These are phyloP conservation scores for Dysdera silvatica DNA, from an alignment of 1,140 invertebrate genomes.

Conservation along the genomic window DNA sequence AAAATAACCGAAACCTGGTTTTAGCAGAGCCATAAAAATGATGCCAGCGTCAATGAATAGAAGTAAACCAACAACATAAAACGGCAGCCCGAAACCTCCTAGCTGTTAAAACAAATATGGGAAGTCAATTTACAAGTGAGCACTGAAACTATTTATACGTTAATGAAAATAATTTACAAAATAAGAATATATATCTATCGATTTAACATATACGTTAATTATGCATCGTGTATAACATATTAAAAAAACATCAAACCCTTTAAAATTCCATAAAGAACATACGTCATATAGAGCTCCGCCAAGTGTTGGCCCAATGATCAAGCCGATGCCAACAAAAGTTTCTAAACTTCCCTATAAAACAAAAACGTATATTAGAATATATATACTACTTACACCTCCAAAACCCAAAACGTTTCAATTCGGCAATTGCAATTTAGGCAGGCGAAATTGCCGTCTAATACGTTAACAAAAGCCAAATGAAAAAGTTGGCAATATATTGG, in stretches of 20 bases:
- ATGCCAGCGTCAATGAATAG: constrained; percentile 20
- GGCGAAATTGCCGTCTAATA: no score
- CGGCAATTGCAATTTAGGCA: no score
- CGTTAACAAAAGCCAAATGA: no score
- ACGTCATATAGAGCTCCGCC: constrained; percentile 36
- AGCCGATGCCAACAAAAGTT: constrained; percentile 33
- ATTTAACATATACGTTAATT: neutral
- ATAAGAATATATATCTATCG: constrained; percentile 56
- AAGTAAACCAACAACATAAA: constrained; percentile 10
- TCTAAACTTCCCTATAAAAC: constrained; percentile 40
- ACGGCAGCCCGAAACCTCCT: constrained; percentile 24
- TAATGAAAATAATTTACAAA: no score
- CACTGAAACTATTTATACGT: no score
- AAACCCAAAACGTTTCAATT: no score
- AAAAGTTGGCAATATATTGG: no score
- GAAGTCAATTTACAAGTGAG: no score
- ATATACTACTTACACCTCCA: no score
- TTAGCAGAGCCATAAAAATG: constrained; percentile 21
- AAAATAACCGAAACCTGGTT: no score
- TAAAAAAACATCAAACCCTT: neutral
- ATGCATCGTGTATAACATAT: neutral
- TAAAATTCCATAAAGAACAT: no score
- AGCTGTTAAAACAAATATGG: constrained; percentile 9
- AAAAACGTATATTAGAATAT: no score
- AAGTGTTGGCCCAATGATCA: constrained; percentile 36